Evolutionary conservation across 2,797 vertebrate species (phyloP), one percentile per base, ranked within the genome.

Genomic region (Thripadectes ignobilis): DNA sequence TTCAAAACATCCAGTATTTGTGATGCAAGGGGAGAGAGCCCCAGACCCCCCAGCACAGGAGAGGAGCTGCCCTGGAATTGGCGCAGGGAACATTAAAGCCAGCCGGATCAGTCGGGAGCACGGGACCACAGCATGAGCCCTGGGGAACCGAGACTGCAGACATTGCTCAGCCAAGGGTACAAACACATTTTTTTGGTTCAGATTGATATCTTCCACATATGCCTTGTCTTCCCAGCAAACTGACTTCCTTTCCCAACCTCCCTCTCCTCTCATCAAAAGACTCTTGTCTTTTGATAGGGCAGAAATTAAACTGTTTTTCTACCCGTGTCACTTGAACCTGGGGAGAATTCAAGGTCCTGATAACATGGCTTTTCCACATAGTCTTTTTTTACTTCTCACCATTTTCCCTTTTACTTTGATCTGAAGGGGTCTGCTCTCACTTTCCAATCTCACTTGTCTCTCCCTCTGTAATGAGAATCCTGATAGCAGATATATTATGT

Each of bases 371-470:
- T 96, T 96, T 95, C 67, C 88, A 75, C 43, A 54, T 19, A 58
- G 36, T 36, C 58, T 73, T 90, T 93, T 86, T 93, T 92, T 32
- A 39, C 67, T 85, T 86, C 71, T 90, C 38, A 17, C 73, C 13
- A 4, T 79, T 90, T 95, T 82, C 77, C 59, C 55, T 82, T 88
- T 93, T 36, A 32, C 92, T 94, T 93, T 94, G 77, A 89, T 94
- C 74, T 92, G 88, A 81, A 83, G 71, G 34, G 65, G 68, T 88
- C 79, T 78, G 49, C 93, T 92, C 83, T 90, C 77, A 57, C 59
- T 94, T 97, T 91, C 61, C 91, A 84, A 94, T 93, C 88, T 92
- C 66, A 16, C 74, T 91, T 82, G 51, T 74, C 77, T 93, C 55
- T 86, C 77, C 20, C 76, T 58, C 46, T 80, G 83, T 92, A 95